Percentiles rank a stretch among this genome's conserved stretches.
Evolutionary conservation across 2,888 invertebrate genomes (phyloP).

Genomic region (Cinara cedri): DNA sequence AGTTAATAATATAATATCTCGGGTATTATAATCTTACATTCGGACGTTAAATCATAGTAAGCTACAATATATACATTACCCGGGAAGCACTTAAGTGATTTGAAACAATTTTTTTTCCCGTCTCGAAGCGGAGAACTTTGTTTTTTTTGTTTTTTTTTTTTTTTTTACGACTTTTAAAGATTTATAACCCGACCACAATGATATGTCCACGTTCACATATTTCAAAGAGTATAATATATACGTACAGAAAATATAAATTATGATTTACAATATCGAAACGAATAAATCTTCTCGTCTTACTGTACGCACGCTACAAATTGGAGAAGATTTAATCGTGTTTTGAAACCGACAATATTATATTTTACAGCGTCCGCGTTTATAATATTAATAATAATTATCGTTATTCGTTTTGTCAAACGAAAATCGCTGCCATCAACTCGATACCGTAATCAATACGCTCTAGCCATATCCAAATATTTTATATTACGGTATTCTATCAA

Average conservation of each 20-base stretch:
- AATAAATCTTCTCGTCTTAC: background rate
- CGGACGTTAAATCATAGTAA: slow-evolving; percentile 43
- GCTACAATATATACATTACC: slow-evolving; percentile 24
- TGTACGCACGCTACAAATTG: background rate
- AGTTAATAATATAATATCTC: slow-evolving; percentile 25
- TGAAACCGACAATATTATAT: too few relatives aligned
- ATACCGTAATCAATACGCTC: too few relatives aligned
- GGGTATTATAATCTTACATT: slow-evolving; percentile 38
- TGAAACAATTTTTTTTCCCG: slow-evolving; percentile 36
- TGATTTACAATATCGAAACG: slow-evolving; percentile 34
- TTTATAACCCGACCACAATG: slow-evolving; percentile 26
- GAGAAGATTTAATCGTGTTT: background rate
- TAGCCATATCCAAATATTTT: too few relatives aligned
- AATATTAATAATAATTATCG: too few relatives aligned
- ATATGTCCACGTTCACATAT: slow-evolving; percentile 9
- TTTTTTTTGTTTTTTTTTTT: slow-evolving; percentile 1
- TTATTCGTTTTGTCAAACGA: too few relatives aligned
- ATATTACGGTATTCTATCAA: too few relatives aligned
- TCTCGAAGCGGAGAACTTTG: slow-evolving; percentile 17
- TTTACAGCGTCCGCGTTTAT: too few relatives aligned
- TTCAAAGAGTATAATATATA: slow-evolving; percentile 2
- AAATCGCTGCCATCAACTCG: too few relatives aligned
- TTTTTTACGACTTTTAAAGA: slow-evolving; percentile 3
- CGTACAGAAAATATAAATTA: slow-evolving; percentile 23
- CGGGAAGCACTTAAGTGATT: slow-evolving; percentile 46